phyloP scores from a whole-genome alignment of 1,140 invertebrate genomes.

The Phthorimaea operculella region DNA sequence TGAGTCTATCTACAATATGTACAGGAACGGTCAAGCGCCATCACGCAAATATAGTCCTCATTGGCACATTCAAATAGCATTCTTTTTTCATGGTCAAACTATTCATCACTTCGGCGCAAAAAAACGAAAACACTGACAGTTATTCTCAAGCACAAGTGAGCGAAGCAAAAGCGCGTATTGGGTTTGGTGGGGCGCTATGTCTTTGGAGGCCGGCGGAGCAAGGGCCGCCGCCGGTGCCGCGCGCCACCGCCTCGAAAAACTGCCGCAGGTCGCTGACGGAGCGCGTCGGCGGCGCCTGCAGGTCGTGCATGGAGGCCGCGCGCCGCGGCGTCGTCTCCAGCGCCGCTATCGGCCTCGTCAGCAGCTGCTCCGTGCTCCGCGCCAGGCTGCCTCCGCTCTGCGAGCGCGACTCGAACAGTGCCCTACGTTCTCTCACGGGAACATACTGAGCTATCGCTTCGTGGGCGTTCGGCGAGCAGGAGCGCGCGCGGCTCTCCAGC shows the following conservation, averaged over 20 bases:
- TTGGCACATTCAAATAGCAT: not conserved
- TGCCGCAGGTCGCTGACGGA: constrained; percentile 58
- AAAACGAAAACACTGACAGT: not conserved
- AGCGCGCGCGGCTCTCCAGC: constrained; percentile 51
- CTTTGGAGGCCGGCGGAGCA: constrained; percentile 34
- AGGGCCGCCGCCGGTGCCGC: constrained; percentile 34
- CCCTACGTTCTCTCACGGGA: constrained; percentile 49
- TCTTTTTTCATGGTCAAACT: not conserved
- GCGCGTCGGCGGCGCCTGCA: constrained; percentile 53
- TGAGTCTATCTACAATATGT: constrained; percentile 55
- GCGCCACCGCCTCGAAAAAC: constrained; percentile 60
- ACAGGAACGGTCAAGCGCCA: constrained; percentile 25
- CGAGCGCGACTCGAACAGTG: constrained; percentile 53
- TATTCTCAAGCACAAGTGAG: constrained; percentile 47
- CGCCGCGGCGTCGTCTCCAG: constrained; percentile 44
- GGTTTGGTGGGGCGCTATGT: constrained; percentile 40
- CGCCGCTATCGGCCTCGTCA: constrained; percentile 34
- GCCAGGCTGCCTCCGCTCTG: constrained; percentile 44
- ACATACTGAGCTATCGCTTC: constrained; percentile 52
- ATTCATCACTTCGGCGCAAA: not conserved
- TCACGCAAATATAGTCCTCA: constrained; percentile 1
- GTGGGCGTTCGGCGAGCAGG: constrained; percentile 55
- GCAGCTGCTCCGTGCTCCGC: constrained; percentile 54
- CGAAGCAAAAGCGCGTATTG: constrained; percentile 46
- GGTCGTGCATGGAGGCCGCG: constrained; percentile 52